Evolutionary conservation across 1,140 invertebrate genomes (phyloP), one percentile per base, ranked within the genome.

Genomic region (Laodelphax striatellus): DNA sequence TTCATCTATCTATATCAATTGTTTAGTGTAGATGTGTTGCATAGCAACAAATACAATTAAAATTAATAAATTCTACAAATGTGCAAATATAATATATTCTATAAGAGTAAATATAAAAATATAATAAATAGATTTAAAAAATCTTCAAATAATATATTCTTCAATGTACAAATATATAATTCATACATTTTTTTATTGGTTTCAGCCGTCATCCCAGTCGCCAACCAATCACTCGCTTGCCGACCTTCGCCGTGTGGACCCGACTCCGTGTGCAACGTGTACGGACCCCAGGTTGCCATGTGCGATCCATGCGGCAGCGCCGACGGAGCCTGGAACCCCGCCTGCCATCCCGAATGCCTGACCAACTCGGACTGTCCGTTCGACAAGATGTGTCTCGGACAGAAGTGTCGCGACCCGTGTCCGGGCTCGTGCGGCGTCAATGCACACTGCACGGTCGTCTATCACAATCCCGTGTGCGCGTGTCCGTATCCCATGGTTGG

Each of bases 381-480:
- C 61, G 76, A 90, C 71, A 82, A 80, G 66, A 85, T 88, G 57
- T 94, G 90, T 70, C 74, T 91, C 24, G 79, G 81, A 52, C 81
- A 84, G 69, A 82, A 79, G 66, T 93, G 90, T 67, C 72, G 80
- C 4, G 86, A 92, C 73, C 88, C 89, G 38, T 93, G 90, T 67
- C 81, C 82, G 19, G 88, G 88, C 38, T 85, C 88, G 0, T 93
- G 91, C 71, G 88, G 88, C 44, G 76, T 83, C 46, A 87, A 89
- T 69, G 86, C 90, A 42, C 71, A 83, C 52, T 94, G 91, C 68
- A 75, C 77, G 50, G 86, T 87, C 1, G 80, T 88, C 56, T 77
- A 83, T 57, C 89, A 92, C 67, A 80, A 82, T 60, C 87, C 89
- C 13, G 79, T 90, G 19, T 93, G 90, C 70, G 79, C 77, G 21